These are phyloP conservation scores for human DNA, from an alignment of 2,113 vertebrate genomes.

Conservation along the genomic window DNA sequence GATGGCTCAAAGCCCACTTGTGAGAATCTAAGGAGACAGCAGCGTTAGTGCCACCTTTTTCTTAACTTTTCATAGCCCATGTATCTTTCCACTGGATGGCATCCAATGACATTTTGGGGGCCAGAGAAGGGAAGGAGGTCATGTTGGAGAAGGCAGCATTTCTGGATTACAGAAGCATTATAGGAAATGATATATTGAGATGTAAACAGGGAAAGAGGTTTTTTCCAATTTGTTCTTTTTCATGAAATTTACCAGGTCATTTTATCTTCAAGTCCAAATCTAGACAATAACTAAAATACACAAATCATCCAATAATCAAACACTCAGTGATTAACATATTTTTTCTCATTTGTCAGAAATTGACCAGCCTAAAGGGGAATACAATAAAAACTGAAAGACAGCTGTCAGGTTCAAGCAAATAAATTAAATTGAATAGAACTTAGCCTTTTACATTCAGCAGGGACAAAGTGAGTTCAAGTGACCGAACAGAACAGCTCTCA, in stretches of 20 bases:
- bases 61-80: not conserved
- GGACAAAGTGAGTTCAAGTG: constrained; percentile 9
- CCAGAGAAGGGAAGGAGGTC: not conserved
- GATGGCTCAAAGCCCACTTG: constrained; percentile 49
- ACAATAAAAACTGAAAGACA: constrained; percentile 36
- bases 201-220: not conserved
- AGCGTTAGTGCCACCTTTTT: constrained; percentile 14
- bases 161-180: constrained; percentile 11
- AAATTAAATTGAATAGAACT: not conserved
- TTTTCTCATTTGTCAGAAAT: constrained; percentile 29
- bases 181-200: not conserved
- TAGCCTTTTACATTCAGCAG: constrained; percentile 19
- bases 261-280: constrained; percentile 19
- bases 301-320: constrained; percentile 45
- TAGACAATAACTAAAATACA: constrained; percentile 33
- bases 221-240: not conserved
- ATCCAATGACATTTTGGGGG: not conserved
- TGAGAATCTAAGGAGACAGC: constrained; percentile 37
- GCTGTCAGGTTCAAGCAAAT: constrained; percentile 31
- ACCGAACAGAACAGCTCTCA: constrained; percentile 10
- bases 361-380: not conserved
- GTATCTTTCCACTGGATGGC: not conserved
- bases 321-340: not conserved
- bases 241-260: constrained; percentile 9
- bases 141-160: not conserved